Evolutionary conservation across 2,113 vertebrate species (phyloP).

Genomic region (Pithys albifrons): DNA sequence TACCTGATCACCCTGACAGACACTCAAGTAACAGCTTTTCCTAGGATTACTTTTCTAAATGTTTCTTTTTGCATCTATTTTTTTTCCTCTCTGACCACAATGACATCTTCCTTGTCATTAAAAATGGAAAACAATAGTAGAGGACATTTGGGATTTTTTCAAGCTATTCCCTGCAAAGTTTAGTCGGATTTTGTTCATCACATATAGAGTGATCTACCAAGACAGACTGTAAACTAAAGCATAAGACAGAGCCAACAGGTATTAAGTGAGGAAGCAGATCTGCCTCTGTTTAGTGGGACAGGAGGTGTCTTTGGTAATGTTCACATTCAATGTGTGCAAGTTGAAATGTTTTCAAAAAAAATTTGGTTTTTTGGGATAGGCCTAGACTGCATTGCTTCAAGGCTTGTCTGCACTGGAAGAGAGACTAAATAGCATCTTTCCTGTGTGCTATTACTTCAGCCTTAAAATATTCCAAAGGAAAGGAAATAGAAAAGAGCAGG

Average conservation of each 20-base stretch:
- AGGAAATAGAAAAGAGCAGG: conserved; percentile 27
- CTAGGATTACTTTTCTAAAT: neutral
- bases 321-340: neutral
- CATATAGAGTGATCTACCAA: neutral
- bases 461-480: conserved; percentile 17
- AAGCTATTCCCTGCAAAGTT: neutral
- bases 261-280: neutral
- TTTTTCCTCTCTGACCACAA: neutral
- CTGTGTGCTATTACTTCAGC: neutral
- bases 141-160: neutral
- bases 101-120: neutral
- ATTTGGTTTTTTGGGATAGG: neutral
- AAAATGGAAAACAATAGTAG: neutral
- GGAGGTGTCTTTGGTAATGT: neutral
- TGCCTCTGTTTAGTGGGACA: neutral
- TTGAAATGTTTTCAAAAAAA: neutral
- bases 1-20: neutral
- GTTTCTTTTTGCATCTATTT: neutral
- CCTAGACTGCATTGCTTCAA: neutral
- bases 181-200: neutral
- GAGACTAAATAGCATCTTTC: neutral
- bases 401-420: neutral
- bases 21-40: neutral
- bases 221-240: neutral
- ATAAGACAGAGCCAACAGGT: neutral